A percentile compares a stretch with the other conserved stretches of the same genome.
Evolutionary conservation across 2,888 invertebrate species (phyloP).

Genomic region (Acanthosoma haemorrhoidale): DNA sequence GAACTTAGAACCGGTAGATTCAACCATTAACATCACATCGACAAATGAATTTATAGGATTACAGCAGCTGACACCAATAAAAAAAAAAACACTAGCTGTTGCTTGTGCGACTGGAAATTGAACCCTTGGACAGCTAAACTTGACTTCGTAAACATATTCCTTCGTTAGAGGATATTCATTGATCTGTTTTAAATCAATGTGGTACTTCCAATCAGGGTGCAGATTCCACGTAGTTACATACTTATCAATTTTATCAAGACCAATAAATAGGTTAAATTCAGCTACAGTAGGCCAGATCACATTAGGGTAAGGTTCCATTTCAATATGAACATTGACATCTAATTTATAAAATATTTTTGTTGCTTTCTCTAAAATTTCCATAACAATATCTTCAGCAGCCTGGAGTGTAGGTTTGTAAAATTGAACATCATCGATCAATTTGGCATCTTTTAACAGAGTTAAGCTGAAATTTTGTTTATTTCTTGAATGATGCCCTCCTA

Average conservation of each 20-base stretch:
- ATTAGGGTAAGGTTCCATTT: background rate
- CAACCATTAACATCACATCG: conserved; percentile 21
- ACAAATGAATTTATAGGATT: conserved; percentile 4
- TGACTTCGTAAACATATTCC: conserved; percentile 20
- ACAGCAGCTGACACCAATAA: background rate
- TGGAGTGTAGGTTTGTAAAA: conserved; percentile 6
- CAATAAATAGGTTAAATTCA: conserved; percentile 13
- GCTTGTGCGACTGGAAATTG: conserved; percentile 21
- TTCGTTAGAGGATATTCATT: conserved; percentile 8
- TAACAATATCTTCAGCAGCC: background rate
- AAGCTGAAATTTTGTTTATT: background rate
- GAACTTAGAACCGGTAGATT: conserved; percentile 17
- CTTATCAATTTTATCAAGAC: conserved; percentile 13
- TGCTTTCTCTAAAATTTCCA: background rate
- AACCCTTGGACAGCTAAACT: conserved; percentile 8
- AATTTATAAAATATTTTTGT: background rate
- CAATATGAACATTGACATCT: background rate
- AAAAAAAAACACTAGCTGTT: conserved; percentile 16
- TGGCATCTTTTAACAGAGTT: background rate
- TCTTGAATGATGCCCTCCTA: fast-evolving
- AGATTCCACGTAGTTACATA: background rate
- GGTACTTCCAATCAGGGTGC: conserved; percentile 15
- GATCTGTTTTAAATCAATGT: conserved; percentile 3
- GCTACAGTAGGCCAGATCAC: conserved; percentile 7
- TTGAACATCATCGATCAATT: conserved; percentile 3